Percentiles rank a stretch among this genome's conserved stretches.
These are phyloP conservation scores for Lycodopsis pacificus DNA, from an alignment of 2,797 vertebrate species.

Conservation along the genomic window DNA sequence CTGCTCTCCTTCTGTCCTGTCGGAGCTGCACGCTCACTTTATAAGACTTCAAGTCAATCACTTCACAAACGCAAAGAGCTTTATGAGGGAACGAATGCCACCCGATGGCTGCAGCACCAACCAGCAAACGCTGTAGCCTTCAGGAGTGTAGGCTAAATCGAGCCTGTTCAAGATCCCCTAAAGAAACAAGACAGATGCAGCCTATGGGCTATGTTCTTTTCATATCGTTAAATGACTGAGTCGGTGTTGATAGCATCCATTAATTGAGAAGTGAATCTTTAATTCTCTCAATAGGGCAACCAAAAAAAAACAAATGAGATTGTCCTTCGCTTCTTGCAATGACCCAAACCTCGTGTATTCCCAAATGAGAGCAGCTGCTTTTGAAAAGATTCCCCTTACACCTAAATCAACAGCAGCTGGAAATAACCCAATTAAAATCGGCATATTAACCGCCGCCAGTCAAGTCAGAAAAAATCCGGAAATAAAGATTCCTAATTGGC, in stretches of 20 bases:
- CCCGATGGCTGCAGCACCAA: background rate
- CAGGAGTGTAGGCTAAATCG: background rate
- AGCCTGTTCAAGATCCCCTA: background rate
- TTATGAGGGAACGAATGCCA: slow-evolving; percentile 9
- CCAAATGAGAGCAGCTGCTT: slow-evolving; percentile 40
- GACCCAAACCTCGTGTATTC: slow-evolving; percentile 35
- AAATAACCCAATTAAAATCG: slow-evolving; percentile 55
- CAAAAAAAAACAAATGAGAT: slow-evolving; percentile 8
- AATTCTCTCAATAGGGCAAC: slow-evolving; percentile 2
- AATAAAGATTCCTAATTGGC: background rate
- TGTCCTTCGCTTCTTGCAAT: slow-evolving; percentile 1
- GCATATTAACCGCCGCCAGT: slow-evolving; percentile 11
- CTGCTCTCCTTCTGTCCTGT: slow-evolving; percentile 42
- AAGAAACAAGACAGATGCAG: background rate
- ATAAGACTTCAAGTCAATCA: slow-evolving; percentile 9
- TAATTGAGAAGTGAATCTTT: slow-evolving; percentile 1
- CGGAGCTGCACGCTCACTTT: slow-evolving; percentile 27
- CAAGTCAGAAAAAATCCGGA: slow-evolving; percentile 12
- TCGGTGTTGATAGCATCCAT: background rate
- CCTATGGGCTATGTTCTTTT: background rate
- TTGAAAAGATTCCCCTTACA: slow-evolving; percentile 33
- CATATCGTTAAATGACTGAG: background rate
- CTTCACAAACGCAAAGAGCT: background rate
- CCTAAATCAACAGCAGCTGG: slow-evolving; percentile 49
- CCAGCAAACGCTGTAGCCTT: background rate